A percentile compares a stretch with the other conserved stretches of the same genome.
These are phyloP conservation scores for Parnassius mnemosyne DNA, from an alignment of 2,888 invertebrate species.

Conservation along the genomic window DNA sequence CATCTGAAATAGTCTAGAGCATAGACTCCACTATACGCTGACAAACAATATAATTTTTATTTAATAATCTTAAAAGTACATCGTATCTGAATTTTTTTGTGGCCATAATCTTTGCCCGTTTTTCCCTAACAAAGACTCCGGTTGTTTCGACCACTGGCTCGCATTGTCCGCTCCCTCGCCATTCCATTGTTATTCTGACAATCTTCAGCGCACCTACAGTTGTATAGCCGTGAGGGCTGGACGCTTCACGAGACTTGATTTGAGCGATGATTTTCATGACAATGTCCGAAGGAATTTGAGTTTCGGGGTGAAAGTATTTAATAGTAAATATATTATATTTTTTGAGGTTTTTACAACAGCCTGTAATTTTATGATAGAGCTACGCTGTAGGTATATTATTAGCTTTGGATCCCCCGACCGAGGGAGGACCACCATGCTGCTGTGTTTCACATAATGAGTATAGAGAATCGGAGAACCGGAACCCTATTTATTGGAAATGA, in stretches of 20 bases:
- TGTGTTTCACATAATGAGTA: no score
- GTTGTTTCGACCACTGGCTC: constrained; percentile 67
- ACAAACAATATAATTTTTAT: no score
- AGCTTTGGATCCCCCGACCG: no score
- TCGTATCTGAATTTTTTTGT: not conserved
- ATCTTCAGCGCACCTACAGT: constrained; percentile 47
- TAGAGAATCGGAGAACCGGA: no score
- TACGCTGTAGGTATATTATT: no score
- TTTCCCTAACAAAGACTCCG: constrained; percentile 60
- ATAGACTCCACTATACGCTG: no score
- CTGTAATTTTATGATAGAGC: no score
- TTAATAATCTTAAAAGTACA: not conserved
- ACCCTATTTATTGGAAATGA: no score
- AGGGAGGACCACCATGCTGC: no score
- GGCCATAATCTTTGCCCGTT: constrained; percentile 41
- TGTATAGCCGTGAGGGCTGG: constrained; percentile 24
- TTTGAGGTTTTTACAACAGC: no score
- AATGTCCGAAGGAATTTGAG: constrained; percentile 27
- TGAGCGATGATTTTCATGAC: constrained; percentile 36
- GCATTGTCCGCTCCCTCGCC: constrained; percentile 62
- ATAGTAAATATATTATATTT: no score
- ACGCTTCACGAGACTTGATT: constrained; percentile 44
- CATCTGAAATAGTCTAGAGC: no score
- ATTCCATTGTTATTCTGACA: constrained; percentile 69
- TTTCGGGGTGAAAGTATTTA: not conserved